These are phyloP conservation scores for Cerceris rybyensis DNA, from an alignment of 2,888 invertebrate genomes.

Conservation along the genomic window DNA sequence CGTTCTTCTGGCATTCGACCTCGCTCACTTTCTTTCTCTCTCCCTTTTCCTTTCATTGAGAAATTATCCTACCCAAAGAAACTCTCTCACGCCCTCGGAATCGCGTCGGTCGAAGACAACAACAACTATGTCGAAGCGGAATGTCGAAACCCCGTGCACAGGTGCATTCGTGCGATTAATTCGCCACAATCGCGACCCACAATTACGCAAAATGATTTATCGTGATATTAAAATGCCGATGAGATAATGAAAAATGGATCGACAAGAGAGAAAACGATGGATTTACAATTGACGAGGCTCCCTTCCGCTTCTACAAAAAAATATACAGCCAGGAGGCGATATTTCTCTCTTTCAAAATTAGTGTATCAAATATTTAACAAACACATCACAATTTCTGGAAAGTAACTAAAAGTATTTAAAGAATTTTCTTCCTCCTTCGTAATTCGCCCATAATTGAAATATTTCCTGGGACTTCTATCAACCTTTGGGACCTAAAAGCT, in stretches of 20 bases:
- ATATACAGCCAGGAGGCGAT: too few relatives aligned
- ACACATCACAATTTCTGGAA: too few relatives aligned
- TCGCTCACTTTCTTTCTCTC: slow-evolving; percentile 3
- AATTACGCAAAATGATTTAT: slow-evolving; percentile 48
- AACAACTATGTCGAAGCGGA: not conserved
- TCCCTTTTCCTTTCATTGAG: slow-evolving; percentile 18
- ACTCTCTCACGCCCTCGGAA: slow-evolving; percentile 3
- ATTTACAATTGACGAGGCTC: not conserved
- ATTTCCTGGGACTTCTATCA: too few relatives aligned
- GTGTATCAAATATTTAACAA: too few relatives aligned
- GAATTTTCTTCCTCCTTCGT: too few relatives aligned
- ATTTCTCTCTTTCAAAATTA: too few relatives aligned
- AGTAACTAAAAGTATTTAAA: too few relatives aligned
- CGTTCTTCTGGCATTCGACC: not conserved
- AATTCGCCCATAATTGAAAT: too few relatives aligned
- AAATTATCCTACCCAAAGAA: slow-evolving; percentile 22
- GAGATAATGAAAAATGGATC: slow-evolving; percentile 61
- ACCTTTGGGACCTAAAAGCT: too few relatives aligned
- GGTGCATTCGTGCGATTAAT: slow-evolving; percentile 31
- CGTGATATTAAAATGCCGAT: slow-evolving; percentile 58
- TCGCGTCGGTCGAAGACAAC: not conserved
- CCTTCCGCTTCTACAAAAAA: too few relatives aligned
- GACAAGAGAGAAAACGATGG: slow-evolving; percentile 18
- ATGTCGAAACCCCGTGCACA: not conserved
- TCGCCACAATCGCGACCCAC: slow-evolving; percentile 8